These are phyloP conservation scores for human (Homo sapiens) DNA, from an alignment of 2,113 vertebrate genomes.

Conservation along the genomic window DNA sequence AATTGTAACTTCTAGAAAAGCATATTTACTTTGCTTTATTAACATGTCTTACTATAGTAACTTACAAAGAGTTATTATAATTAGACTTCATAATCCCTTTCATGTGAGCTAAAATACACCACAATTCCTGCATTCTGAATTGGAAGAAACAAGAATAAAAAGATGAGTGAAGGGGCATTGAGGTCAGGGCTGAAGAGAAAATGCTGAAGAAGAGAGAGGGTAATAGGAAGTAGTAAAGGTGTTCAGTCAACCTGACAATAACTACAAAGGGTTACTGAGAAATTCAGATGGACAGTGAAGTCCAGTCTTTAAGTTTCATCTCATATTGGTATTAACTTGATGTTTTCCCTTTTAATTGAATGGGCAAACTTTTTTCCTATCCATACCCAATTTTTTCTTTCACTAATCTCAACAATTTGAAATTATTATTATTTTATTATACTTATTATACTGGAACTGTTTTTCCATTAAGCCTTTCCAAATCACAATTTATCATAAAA, in stretches of 20 bases:
- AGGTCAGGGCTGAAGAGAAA: neutral
- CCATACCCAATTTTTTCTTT: neutral
- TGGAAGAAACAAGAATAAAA: neutral
- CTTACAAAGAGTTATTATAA: neutral
- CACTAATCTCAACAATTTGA: neutral
- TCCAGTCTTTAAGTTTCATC: neutral
- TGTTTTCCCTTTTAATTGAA: neutral
- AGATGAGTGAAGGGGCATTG: neutral
- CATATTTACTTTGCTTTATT: conserved; percentile 24
- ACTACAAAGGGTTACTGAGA: neutral
- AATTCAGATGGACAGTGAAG: neutral
- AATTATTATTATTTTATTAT: conserved; percentile 10
- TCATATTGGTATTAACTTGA: neutral
- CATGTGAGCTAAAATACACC: neutral
- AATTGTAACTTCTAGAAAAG: conserved; percentile 41
- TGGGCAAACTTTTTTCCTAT: neutral
- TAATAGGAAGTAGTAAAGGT: neutral
- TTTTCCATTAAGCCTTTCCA: neutral
- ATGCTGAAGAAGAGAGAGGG: neutral
- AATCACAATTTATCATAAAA: conserved; percentile 23
- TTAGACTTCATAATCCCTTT: neutral
- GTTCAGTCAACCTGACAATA: neutral
- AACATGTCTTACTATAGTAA: neutral
- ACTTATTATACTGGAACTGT: neutral
- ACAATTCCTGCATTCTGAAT: conserved; percentile 1